Base-by-base conservation (phyloP, 2,888 invertebrate species). In the Andrena trimmerana region DNA sequence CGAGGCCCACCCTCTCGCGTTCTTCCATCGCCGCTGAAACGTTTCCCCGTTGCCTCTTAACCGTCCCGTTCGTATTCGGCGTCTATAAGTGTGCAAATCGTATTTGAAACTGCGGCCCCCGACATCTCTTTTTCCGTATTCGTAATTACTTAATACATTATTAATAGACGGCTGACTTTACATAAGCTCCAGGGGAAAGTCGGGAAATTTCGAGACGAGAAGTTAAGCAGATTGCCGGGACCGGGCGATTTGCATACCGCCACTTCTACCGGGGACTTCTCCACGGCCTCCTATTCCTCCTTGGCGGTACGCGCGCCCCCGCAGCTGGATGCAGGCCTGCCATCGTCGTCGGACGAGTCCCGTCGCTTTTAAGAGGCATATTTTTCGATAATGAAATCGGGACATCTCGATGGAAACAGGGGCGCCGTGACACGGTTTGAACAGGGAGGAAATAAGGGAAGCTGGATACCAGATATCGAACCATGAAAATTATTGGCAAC, bases 81-180 rank as follows among this genome's bases (percentile, higher is more conserved):
- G 66, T 54, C 71, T 71, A 63, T 57, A 81, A 81, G 74, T 48
- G 73, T 81, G 82, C 74, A 81, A 81, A 78, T 84, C 84, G 71
- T 73, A 72, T 73, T 71, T 84, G 84, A 79, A 73, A 83, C 69
- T 80, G 83, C 70, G 75, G 57, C 31, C 48, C n/a, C 62, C 83
- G 77, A 77, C 85, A 68, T 88, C 83, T 85, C 88, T 88, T 89
- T 87, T 81, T 79, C 87, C 79, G 87, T 90, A 91, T 92, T 91
- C 90, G 89, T 92, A 92, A 92, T 93, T 93, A 91, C 92, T 92
- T 92, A 89, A 93, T 93, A 92, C 93, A 93, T 93, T 93, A 93
- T 92, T 93, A 93, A 93, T 93, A 92, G 92, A 91, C 88, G 90
- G 89, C 86, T 89, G 90, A 90, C 91, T 91, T 91, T 91, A 91